Percentiles rank a stretch among this genome's conserved stretches.
Conservation (phyloP, 2,113 vertebrate species). For the Mus pahari region DNA sequence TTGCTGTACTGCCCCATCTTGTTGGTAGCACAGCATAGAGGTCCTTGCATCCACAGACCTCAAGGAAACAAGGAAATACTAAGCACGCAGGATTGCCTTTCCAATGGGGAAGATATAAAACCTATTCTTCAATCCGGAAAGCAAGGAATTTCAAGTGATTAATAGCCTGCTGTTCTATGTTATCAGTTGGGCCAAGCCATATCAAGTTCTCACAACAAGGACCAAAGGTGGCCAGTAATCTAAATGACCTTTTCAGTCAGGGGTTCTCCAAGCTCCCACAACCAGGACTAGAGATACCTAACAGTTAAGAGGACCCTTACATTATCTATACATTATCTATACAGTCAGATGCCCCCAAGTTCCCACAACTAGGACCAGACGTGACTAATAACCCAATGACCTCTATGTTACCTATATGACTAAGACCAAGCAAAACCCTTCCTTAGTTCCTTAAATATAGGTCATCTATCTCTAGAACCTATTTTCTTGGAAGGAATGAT, state of each 20-base stretch:
- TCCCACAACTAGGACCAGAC: neutral
- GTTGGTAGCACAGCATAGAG: neutral
- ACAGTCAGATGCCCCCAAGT: neutral
- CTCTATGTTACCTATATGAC: neutral
- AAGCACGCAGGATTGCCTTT: neutral
- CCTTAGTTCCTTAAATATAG: no score
- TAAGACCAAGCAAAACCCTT: neutral
- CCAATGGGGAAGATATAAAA: neutral
- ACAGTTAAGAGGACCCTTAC: neutral
- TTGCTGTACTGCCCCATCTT: slow-evolving; percentile 8
- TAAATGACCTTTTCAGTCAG: neutral
- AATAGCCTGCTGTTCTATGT: neutral
- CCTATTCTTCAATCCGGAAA: neutral
- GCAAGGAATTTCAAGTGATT: neutral
- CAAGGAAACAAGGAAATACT: neutral
- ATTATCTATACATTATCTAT: neutral
- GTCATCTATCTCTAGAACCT: neutral
- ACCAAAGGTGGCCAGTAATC: neutral
- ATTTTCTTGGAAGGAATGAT: neutral
- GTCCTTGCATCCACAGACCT: neutral
- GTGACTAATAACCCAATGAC: neutral
- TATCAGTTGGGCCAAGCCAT: neutral
- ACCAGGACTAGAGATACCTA: neutral
- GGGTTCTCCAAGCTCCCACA: neutral
- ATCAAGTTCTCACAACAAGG: neutral